phyloP scores from a whole-genome alignment of 2,113 vertebrate species.

The Apodemus sylvaticus region DNA sequence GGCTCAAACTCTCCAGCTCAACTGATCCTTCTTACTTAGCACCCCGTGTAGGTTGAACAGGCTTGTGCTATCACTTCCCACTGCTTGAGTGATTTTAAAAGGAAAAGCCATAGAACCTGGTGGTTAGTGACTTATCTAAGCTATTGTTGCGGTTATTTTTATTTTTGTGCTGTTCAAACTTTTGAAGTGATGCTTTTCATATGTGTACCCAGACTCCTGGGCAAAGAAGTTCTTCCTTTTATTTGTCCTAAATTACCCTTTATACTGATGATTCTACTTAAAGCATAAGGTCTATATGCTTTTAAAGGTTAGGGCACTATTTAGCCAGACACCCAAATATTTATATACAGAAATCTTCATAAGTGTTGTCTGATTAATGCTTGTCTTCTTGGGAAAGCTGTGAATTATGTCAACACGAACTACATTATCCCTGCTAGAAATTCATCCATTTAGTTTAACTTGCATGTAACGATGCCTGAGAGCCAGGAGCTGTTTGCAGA shows the following conservation, averaged over 20 bases:
- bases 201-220: slow-evolving; percentile 37
- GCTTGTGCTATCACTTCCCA: neutral
- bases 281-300: slow-evolving; percentile 80
- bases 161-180: slow-evolving; percentile 62
- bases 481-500: slow-evolving; percentile 76
- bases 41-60: neutral
- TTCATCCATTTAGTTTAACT: slow-evolving; percentile 80
- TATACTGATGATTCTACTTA: slow-evolving; percentile 79
- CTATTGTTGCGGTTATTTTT: slow-evolving; percentile 57
- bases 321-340: slow-evolving; percentile 80
- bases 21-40: neutral
- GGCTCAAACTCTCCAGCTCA: neutral
- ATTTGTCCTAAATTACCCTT: slow-evolving; percentile 78
- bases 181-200: slow-evolving; percentile 48
- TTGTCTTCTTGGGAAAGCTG: slow-evolving; percentile 78
- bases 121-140: slow-evolving; percentile 42
- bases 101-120: slow-evolving; percentile 24
- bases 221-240: slow-evolving; percentile 72
- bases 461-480: slow-evolving; percentile 69
- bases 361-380: slow-evolving; percentile 81
- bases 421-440: slow-evolving; percentile 79
- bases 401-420: slow-evolving; percentile 81
- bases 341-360: slow-evolving; percentile 75
- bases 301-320: slow-evolving; percentile 83
- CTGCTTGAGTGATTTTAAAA: neutral